Percentiles rank a stretch among this genome's conserved stretches.
phyloP scores from a whole-genome alignment of 2,797 vertebrate genomes.

The Sebastes diploproa region DNA sequence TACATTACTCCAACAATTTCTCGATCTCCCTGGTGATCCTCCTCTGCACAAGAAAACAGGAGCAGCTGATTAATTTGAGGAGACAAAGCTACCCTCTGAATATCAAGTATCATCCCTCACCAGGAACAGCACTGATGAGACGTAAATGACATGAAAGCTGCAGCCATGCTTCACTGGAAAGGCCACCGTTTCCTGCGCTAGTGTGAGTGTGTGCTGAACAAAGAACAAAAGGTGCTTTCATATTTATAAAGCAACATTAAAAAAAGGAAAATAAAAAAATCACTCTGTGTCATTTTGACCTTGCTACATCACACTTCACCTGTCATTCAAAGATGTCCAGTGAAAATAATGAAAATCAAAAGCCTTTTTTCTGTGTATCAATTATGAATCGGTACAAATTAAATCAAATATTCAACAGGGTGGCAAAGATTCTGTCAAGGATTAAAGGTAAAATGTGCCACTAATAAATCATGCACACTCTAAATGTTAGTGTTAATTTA shows the following conservation, averaged over 20 bases:
- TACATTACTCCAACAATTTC: slow-evolving; percentile 69
- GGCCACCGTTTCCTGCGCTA: slow-evolving; percentile 41
- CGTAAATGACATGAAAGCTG: slow-evolving; percentile 72
- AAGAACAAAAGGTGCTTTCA: slow-evolving; percentile 44
- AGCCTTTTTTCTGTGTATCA: background rate
- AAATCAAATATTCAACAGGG: slow-evolving; percentile 3
- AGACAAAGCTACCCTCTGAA: slow-evolving; percentile 76
- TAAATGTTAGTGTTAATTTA: background rate
- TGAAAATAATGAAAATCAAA: background rate
- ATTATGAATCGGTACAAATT: slow-evolving; percentile 9
- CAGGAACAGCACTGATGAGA: slow-evolving; percentile 67
- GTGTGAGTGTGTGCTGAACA: slow-evolving; percentile 31
- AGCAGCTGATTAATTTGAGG: slow-evolving; percentile 76
- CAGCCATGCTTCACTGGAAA: slow-evolving; percentile 56
- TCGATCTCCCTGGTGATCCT: slow-evolving; percentile 65
- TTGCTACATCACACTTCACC: slow-evolving; percentile 11
- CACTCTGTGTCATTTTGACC: slow-evolving; percentile 11
- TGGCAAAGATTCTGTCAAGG: background rate
- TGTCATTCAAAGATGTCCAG: slow-evolving; percentile 2
- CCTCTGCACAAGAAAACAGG: slow-evolving; percentile 55
- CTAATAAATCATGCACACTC: background rate
- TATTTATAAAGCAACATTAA: slow-evolving; percentile 32
- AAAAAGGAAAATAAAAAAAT: background rate
- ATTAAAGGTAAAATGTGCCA: background rate
- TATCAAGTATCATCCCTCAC: slow-evolving; percentile 76